A percentile compares a stretch with the other conserved stretches of the same genome.
Conservation (phyloP, 2,113 vertebrate genomes). For the Chaetodon trifascialis region DNA sequence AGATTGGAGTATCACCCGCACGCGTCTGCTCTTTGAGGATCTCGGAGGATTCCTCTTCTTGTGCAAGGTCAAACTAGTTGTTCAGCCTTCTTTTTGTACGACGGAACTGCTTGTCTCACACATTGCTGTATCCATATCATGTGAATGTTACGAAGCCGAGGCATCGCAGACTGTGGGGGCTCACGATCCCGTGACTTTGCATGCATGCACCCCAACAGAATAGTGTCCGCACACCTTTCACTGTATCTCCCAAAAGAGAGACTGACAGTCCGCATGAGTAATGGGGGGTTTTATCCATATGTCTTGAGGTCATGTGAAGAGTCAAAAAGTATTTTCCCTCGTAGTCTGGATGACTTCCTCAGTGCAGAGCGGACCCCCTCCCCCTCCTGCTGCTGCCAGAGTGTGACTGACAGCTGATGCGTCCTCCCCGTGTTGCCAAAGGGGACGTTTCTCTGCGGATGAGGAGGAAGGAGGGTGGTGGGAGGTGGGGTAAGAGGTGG, state of each 20-base stretch:
- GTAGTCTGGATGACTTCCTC: not conserved
- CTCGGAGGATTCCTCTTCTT: conserved; percentile 15
- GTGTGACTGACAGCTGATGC: conserved; percentile 41
- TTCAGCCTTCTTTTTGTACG: conserved; percentile 38
- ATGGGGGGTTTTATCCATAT: not conserved
- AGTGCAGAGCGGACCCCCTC: not conserved
- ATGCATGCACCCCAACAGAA: conserved; percentile 25
- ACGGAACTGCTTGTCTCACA: conserved; percentile 59
- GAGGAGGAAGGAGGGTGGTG: not conserved
- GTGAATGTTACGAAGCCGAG: conserved; percentile 70
- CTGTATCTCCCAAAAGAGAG: not conserved
- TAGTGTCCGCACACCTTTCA: conserved; percentile 20
- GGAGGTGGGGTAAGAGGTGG: not conserved
- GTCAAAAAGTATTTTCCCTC: conserved; percentile 17
- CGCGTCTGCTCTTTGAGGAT: conserved; percentile 13
- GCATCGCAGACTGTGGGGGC: conserved; percentile 19
- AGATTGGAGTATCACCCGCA: conserved; percentile 30
- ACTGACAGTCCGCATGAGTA: not conserved
- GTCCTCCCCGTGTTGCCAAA: conserved; percentile 37
- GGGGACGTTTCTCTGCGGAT: conserved; percentile 24
- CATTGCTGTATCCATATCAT: conserved; percentile 68
- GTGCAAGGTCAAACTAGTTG: conserved; percentile 36
- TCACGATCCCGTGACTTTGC: conserved; percentile 25
- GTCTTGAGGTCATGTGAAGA: conserved; percentile 39
- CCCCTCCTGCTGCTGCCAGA: not conserved